Conservation (phyloP, 2,797 vertebrate genomes). For the Semaprochilodus insignis region DNA sequence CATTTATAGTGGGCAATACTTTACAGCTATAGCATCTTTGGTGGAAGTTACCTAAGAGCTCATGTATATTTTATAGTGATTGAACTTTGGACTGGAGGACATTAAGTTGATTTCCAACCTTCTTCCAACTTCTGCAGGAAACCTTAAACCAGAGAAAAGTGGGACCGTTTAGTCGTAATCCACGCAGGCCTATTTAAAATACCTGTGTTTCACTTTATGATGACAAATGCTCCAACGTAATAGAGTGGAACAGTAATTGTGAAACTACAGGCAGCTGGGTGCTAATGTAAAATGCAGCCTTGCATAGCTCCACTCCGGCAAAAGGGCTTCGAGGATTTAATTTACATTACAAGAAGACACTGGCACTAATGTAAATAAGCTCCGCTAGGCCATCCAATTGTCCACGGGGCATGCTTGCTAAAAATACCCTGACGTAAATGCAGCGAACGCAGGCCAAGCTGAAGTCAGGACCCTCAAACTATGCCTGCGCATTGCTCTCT, state of each 20-base stretch:
- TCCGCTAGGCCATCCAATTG: slow-evolving; percentile 60
- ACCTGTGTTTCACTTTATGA: slow-evolving; percentile 49
- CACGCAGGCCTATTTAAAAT: slow-evolving; percentile 43
- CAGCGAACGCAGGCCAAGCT: slow-evolving; percentile 62
- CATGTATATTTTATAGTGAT: slow-evolving; percentile 10
- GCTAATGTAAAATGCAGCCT: slow-evolving; percentile 65
- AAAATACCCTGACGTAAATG: slow-evolving; percentile 71
- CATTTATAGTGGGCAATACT: slow-evolving; percentile 9
- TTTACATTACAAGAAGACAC: slow-evolving; percentile 72
- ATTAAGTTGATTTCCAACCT: slow-evolving; percentile 37
- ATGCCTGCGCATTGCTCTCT: slow-evolving; percentile 63
- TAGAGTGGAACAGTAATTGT: slow-evolving; percentile 51
- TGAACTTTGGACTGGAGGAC: slow-evolving; percentile 12
- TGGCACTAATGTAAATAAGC: slow-evolving; percentile 59
- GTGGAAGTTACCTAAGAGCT: slow-evolving; percentile 16
- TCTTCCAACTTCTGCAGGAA: slow-evolving; percentile 23
- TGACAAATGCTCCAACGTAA: slow-evolving; percentile 58
- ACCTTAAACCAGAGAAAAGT: slow-evolving; percentile 18
- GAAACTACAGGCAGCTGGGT: slow-evolving; percentile 56
- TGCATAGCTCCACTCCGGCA: slow-evolving; percentile 60
- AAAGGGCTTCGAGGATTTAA: slow-evolving; percentile 65
- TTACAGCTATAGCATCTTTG: slow-evolving; percentile 29
- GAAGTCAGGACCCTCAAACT: slow-evolving; percentile 70
- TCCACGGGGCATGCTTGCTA: slow-evolving; percentile 69
- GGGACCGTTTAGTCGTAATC: slow-evolving; percentile 19